Evolutionary conservation across 2,888 invertebrate genomes (phyloP).

Genomic region (Andricus curvator): DNA sequence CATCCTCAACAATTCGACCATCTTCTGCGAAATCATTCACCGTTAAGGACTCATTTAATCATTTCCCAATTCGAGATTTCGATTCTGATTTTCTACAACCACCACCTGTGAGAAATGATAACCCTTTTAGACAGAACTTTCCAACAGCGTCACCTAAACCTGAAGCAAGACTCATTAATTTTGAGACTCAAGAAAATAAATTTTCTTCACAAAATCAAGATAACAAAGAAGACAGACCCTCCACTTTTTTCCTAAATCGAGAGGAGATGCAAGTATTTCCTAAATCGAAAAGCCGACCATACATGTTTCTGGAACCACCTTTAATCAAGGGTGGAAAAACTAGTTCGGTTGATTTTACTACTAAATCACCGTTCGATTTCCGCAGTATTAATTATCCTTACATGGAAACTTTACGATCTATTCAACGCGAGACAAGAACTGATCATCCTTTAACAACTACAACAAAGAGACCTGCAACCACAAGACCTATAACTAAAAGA

Average conservation of each 20-base stretch:
- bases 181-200: not conserved
- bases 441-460: not conserved
- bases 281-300: conserved; percentile 36
- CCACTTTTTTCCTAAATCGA: not conserved
- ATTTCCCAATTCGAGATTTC: not conserved
- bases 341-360: not conserved
- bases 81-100: conserved; percentile 42
- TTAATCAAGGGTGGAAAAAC: conserved; percentile 14
- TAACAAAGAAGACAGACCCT: not conserved
- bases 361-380: conserved; percentile 44
- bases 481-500: not conserved
- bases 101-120: conserved; percentile 40
- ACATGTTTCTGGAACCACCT: conserved; percentile 46
- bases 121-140: not conserved
- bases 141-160: not conserved
- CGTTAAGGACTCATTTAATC: not conserved
- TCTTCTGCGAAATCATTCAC: conserved; percentile 3
- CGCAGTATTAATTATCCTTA: conserved; percentile 62
- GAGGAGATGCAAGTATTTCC: not conserved
- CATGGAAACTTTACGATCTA: conserved; percentile 66
- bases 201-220: not conserved
- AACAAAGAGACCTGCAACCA: not conserved
- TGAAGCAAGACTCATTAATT: not conserved
- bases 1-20: not conserved
- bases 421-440: conserved; percentile 59